Conservation (phyloP, 1,140 invertebrate genomes). For the Aporrectodea caliginosa region DNA sequence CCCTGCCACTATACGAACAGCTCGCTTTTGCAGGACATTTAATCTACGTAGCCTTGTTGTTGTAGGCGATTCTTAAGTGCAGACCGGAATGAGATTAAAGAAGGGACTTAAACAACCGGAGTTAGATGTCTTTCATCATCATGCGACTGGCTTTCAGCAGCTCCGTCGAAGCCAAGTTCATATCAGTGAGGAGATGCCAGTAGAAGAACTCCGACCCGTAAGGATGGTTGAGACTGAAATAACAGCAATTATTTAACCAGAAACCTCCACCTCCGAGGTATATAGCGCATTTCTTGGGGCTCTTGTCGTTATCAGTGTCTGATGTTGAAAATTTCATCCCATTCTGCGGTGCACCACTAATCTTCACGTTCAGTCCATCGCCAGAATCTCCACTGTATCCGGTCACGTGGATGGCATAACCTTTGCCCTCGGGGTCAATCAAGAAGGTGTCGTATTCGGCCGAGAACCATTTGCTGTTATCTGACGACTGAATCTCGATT, state of each 20-base stretch:
- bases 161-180: neutral
- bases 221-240: neutral
- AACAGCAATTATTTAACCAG: constrained; percentile 9
- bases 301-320: constrained; percentile 4
- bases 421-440: neutral
- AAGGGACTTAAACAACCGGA: too few species aligned
- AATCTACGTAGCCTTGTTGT: too few species aligned
- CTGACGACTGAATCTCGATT: neutral
- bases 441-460: neutral
- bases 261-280: neutral
- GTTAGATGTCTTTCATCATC: neutral
- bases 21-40: too few species aligned
- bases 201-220: neutral
- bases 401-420: neutral
- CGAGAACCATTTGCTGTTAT: neutral
- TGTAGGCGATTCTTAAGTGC: too few species aligned
- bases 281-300: neutral
- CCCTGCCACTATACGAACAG: too few species aligned
- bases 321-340: constrained; percentile 12
- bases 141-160: neutral
- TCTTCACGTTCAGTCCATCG: neutral
- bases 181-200: neutral
- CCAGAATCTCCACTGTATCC: constrained; percentile 2
- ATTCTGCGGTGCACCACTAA: neutral
- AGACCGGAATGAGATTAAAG: too few species aligned